Percentiles rank a stretch among this genome's conserved stretches.
Conservation (phyloP, 2,113 vertebrate genomes). For the Epinephelus cyanopodus region DNA sequence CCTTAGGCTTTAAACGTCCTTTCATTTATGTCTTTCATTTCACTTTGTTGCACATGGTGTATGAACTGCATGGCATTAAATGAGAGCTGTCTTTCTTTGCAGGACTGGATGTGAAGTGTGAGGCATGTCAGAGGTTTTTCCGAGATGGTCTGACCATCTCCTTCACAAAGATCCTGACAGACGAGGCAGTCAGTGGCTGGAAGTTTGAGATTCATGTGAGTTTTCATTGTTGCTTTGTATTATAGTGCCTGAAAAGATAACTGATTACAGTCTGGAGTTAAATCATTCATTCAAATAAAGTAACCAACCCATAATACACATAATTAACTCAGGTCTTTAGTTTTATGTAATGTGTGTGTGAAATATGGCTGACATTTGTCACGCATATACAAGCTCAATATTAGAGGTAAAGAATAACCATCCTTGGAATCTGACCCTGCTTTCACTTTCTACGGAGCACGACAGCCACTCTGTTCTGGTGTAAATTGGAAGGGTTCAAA, state of each 20-base stretch:
- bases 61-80: background rate
- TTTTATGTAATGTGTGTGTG: too few species aligned
- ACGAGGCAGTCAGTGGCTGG: conserved; percentile 99
- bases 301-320: background rate
- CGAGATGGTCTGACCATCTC: conserved; percentile 99
- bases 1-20: background rate
- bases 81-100: conserved; percentile 40
- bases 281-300: background rate
- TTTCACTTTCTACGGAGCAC: conserved; percentile 3
- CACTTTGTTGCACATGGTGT: conserved; percentile 4
- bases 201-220: conserved; percentile 99
- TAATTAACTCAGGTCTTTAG: background rate
- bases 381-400: background rate
- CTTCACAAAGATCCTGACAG: conserved; percentile 99
- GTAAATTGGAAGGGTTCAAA: background rate
- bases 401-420: background rate
- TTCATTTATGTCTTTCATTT: conserved; percentile 4
- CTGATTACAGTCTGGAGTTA: too few species aligned
- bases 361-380: background rate
- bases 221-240: conserved; percentile 56
- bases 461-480: background rate
- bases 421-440: background rate
- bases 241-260: background rate
- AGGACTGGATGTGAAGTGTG: conserved; percentile 99
- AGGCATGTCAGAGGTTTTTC: conserved; percentile 99